A percentile compares a stretch with the other conserved stretches of the same genome.
Conservation (phyloP, 2,888 invertebrate species). For the Xiphydria camelus region DNA sequence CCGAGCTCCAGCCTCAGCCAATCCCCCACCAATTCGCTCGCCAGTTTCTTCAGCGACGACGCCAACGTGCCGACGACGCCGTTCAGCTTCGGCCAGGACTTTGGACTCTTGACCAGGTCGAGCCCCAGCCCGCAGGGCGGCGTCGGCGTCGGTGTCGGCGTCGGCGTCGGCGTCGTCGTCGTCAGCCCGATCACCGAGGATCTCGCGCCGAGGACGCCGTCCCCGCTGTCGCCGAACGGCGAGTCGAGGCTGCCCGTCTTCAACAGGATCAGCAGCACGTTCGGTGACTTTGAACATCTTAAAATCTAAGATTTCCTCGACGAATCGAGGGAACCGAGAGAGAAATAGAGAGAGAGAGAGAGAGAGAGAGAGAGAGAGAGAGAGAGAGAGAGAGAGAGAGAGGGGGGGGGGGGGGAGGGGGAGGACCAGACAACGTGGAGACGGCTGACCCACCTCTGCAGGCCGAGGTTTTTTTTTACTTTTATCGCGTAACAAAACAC, state of each 20-base stretch:
- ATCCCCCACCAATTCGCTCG: constrained; percentile 67
- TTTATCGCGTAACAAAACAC: too few species aligned
- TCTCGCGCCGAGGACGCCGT: constrained; percentile 41
- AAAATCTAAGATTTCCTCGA: constrained; percentile 39
- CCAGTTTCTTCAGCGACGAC: constrained; percentile 65
- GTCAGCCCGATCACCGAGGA: constrained; percentile 27
- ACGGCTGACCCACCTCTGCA: too few species aligned
- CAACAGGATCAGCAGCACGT: constrained; percentile 68
- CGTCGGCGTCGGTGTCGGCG: constrained; percentile 55
- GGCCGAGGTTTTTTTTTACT: too few species aligned
- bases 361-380: not conserved
- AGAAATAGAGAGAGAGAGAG: not conserved
- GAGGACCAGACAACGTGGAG: too few species aligned
- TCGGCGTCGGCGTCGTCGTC: constrained; percentile 42
- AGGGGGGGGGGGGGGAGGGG: too few species aligned
- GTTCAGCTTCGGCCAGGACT: constrained; percentile 49
- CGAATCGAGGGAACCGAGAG: not conserved
- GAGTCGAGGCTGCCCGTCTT: constrained; percentile 80
- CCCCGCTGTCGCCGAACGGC: constrained; percentile 55
- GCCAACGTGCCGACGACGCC: constrained; percentile 44
- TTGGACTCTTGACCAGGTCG: constrained; percentile 55
- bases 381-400: not conserved
- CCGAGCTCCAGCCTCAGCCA: constrained; percentile 68
- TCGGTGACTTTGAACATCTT: constrained; percentile 51
- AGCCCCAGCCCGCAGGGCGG: constrained; percentile 60